These are phyloP conservation scores for Melipona bicolor DNA, from an alignment of 2,888 invertebrate species.

Conservation along the genomic window DNA sequence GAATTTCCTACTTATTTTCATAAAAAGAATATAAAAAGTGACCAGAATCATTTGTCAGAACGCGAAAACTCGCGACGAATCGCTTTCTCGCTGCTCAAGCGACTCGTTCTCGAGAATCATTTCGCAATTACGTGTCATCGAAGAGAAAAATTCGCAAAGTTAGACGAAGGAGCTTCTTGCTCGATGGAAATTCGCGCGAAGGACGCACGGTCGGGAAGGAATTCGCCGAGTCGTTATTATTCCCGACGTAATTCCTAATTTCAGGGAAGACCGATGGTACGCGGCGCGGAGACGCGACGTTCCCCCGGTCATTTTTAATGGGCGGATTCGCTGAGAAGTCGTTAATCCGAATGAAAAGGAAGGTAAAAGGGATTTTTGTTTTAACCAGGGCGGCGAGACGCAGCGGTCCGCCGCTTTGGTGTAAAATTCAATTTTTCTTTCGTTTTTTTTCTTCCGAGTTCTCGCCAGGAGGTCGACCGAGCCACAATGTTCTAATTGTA, in stretches of 20 bases:
- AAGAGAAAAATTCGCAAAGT: neutral
- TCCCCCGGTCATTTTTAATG: neutral
- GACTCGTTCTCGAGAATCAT: neutral
- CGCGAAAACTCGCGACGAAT: no score
- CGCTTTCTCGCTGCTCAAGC: no score
- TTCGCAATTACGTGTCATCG: neutral
- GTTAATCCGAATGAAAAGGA: neutral
- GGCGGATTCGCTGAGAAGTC: neutral
- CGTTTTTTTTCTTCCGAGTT: neutral
- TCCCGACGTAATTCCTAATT: neutral
- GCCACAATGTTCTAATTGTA: conserved; percentile 35
- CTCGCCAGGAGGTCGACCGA: neutral
- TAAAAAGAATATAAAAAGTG: no score
- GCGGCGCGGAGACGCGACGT: neutral
- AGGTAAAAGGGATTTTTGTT: neutral
- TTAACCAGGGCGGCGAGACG: neutral
- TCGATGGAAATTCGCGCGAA: neutral
- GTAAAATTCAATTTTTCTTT: neutral
- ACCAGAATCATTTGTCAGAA: no score
- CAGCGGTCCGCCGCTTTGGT: neutral
- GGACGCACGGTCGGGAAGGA: neutral
- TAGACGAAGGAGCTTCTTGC: neutral
- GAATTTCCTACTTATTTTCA: no score
- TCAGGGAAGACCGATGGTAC: no score
- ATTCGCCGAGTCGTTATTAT: neutral